Conservation (phyloP, 2,113 vertebrate species). For the Trichomycterus rosablanca region DNA sequence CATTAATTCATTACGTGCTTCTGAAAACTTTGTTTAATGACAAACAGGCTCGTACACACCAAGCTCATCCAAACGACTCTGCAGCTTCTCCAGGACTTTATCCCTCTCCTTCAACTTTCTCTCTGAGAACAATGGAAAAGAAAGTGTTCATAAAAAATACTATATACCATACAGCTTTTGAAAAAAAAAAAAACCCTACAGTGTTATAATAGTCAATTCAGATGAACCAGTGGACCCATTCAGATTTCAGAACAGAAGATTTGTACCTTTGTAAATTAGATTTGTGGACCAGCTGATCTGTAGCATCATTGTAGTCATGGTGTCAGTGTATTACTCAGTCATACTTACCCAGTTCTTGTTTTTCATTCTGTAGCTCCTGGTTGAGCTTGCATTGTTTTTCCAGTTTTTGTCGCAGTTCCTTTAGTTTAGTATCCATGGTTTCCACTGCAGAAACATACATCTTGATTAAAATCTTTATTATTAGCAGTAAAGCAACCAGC, state of each 20-base stretch:
- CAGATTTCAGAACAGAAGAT: too few species aligned
- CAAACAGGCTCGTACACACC: conserved; percentile 48
- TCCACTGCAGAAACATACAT: neutral
- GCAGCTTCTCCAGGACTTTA: conserved; percentile 57
- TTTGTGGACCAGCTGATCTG: neutral
- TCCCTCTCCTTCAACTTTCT: conserved; percentile 65
- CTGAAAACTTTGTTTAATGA: neutral
- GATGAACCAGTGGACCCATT: too few species aligned
- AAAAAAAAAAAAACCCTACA: too few species aligned
- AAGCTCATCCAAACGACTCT: conserved; percentile 57
- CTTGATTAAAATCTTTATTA: neutral
- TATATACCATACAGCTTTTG: too few species aligned
- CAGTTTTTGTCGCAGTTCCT: conserved; percentile 65
- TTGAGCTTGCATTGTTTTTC: conserved; percentile 67
- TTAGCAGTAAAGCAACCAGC: too few species aligned
- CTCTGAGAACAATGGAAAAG: conserved; percentile 45
- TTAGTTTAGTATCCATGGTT: conserved; percentile 68
- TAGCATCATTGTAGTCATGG: too few species aligned
- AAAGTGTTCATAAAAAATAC: too few species aligned
- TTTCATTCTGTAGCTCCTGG: conserved; percentile 64
- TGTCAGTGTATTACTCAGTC: too few species aligned
- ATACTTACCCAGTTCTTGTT: conserved; percentile 64
- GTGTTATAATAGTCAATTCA: too few species aligned
- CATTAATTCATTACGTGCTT: neutral
- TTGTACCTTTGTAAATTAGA: too few species aligned